Conservation (phyloP, 2,888 invertebrate species). For the Microchrysa polita region DNA sequence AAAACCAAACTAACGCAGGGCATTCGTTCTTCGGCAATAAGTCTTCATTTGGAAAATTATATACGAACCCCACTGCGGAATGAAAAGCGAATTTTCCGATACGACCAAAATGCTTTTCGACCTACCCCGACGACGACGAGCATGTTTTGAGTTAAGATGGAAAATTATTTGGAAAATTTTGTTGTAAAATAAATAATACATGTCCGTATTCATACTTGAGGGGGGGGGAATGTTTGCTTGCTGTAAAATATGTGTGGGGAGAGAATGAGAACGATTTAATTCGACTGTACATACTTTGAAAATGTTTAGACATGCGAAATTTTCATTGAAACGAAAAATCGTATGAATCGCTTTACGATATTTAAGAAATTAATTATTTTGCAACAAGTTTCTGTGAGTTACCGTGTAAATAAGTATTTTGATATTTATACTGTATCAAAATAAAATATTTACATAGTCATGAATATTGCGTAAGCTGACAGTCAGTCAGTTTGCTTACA, state of each 20-base stretch:
- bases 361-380: too few relatives aligned
- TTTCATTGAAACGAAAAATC: too few relatives aligned
- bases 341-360: too few relatives aligned
- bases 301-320: too few relatives aligned
- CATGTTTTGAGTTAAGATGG: background rate
- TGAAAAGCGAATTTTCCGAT: background rate
- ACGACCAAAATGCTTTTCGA: background rate
- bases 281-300: too few relatives aligned
- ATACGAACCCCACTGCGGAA: background rate
- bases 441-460: too few relatives aligned
- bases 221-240: background rate
- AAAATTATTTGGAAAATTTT: slow-evolving; percentile 12
- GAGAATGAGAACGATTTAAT: too few relatives aligned
- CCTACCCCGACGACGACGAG: background rate
- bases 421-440: too few relatives aligned
- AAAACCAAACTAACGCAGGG: slow-evolving; percentile 2
- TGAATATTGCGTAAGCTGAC: too few relatives aligned
- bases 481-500: too few relatives aligned
- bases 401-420: too few relatives aligned
- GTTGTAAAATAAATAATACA: slow-evolving; percentile 2
- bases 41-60: slow-evolving; percentile 30
- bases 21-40: slow-evolving; percentile 13
- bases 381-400: too few relatives aligned
- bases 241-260: background rate
- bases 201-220: background rate